Conservation (phyloP, 2,888 invertebrate genomes). For the Eristalinus sepulchralis region DNA sequence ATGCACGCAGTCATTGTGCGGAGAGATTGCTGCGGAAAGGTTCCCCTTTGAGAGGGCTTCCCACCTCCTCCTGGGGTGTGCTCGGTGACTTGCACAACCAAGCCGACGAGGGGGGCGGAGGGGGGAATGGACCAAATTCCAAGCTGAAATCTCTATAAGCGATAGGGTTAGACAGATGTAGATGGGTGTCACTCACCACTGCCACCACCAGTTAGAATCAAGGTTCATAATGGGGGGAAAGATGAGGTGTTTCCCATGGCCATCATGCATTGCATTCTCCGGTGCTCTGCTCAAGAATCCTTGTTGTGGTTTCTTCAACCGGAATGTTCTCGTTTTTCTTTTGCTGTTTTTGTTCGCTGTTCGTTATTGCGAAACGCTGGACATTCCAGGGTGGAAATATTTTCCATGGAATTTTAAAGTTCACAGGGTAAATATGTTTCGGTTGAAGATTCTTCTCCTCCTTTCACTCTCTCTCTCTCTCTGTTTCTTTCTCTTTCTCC, state of each 20-base stretch:
- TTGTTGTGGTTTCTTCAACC: slow-evolving; percentile 68
- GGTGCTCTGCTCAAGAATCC: slow-evolving; percentile 51
- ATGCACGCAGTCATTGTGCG: slow-evolving; percentile 45
- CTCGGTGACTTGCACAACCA: neutral
- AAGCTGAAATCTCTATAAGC: slow-evolving; percentile 33
- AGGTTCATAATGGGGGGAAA: slow-evolving; percentile 52
- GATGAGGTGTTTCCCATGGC: slow-evolving; percentile 68
- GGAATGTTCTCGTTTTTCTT: slow-evolving; percentile 58
- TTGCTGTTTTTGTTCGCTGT: neutral
- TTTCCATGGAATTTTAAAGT: slow-evolving; percentile 66
- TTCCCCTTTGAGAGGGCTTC: neutral
- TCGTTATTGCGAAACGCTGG: slow-evolving; percentile 63
- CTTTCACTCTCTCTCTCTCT: neutral
- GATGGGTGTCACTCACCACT: slow-evolving; percentile 69
- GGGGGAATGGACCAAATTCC: slow-evolving; percentile 41
- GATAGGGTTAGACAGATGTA: slow-evolving; percentile 57
- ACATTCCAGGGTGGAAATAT: slow-evolving; percentile 66
- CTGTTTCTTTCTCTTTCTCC: neutral
- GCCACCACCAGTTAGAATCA: slow-evolving; percentile 61
- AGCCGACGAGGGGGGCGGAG: neutral
- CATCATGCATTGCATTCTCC: slow-evolving; percentile 49
- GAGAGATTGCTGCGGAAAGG: slow-evolving; percentile 20
- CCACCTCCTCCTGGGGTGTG: slow-evolving; percentile 33
- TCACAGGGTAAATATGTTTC: slow-evolving; percentile 66
- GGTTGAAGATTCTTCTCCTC: slow-evolving; percentile 1